Conservation (phyloP, 2,888 invertebrate species). For the Mantis religiosa region DNA sequence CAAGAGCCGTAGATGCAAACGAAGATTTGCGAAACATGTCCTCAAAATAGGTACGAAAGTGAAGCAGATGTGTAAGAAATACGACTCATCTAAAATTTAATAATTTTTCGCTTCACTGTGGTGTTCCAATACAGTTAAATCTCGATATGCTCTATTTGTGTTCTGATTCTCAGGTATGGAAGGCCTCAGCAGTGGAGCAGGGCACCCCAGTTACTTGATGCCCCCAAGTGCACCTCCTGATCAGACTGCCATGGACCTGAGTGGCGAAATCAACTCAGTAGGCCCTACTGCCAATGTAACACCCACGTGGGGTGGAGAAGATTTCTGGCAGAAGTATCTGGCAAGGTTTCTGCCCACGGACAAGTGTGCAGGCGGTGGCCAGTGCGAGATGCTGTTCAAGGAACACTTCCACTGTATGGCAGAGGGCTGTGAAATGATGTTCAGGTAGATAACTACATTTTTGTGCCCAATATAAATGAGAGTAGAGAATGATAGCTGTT, state of each 20-base stretch:
- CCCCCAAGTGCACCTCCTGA: neutral
- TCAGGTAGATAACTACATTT: constrained; percentile 53
- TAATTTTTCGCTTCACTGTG: too few relatives aligned
- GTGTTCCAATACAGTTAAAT: too few relatives aligned
- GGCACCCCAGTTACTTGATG: neutral
- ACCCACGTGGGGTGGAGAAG: constrained; percentile 41
- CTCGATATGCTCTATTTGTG: too few relatives aligned
- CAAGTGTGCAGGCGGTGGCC: constrained; percentile 44
- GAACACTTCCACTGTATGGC: constrained; percentile 87
- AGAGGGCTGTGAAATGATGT: constrained; percentile 69
- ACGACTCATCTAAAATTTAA: too few relatives aligned
- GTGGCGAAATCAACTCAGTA: constrained; percentile 20
- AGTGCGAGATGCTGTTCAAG: constrained; percentile 61
- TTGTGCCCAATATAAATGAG: too few relatives aligned
- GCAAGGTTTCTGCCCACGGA: constrained; percentile 46
- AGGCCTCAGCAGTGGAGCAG: neutral
- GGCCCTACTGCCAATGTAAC: neutral
- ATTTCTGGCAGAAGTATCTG: constrained; percentile 55
- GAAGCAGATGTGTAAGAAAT: too few relatives aligned
- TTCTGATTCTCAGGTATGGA: constrained; percentile 14
- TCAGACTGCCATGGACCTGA: constrained; percentile 43
- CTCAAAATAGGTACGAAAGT: too few relatives aligned
- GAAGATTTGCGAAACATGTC: too few relatives aligned
- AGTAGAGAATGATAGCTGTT: too few relatives aligned
- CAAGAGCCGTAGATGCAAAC: too few relatives aligned